Evolutionary conservation across 1,140 invertebrate species (phyloP).

Genomic region (Antheraea pernyi): DNA sequence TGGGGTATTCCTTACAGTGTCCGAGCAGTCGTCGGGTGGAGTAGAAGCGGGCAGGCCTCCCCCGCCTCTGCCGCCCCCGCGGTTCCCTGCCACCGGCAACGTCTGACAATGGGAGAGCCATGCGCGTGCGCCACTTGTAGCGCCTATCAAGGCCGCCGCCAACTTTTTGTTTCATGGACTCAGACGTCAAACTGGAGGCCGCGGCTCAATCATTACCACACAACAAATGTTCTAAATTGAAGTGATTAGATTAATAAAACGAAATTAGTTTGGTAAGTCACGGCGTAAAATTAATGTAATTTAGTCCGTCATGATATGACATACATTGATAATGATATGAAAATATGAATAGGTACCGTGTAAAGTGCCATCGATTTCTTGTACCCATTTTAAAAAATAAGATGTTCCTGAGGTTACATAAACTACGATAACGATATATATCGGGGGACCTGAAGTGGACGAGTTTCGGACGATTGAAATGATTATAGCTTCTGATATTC

Average conservation of each 20-base stretch:
- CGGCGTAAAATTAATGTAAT: slow-evolving; percentile 70
- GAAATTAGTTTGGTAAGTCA: slow-evolving; percentile 68
- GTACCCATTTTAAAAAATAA: slow-evolving; percentile 64
- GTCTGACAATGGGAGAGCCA: slow-evolving; percentile 84
- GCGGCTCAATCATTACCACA: slow-evolving; percentile 72
- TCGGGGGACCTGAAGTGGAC: background rate
- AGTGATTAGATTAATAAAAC: slow-evolving; percentile 72
- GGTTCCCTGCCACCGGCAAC: slow-evolving; percentile 83
- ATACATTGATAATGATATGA: slow-evolving; percentile 56
- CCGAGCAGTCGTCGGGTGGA: slow-evolving; percentile 73
- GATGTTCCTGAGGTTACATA: slow-evolving; percentile 22
- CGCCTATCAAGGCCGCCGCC: slow-evolving; percentile 80
- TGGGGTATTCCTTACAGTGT: slow-evolving; percentile 49
- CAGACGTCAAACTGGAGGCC: slow-evolving; percentile 65
- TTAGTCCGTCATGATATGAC: slow-evolving; percentile 76
- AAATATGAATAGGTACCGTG: slow-evolving; percentile 58
- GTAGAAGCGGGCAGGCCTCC: slow-evolving; percentile 75
- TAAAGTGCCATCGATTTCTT: slow-evolving; percentile 68
- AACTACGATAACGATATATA: background rate
- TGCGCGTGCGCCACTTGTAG: slow-evolving; percentile 71
- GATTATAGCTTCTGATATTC: slow-evolving; percentile 50
- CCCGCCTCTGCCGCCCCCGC: slow-evolving; percentile 84
- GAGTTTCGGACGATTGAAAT: slow-evolving; percentile 25
- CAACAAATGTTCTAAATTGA: slow-evolving; percentile 78
- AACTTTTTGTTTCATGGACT: slow-evolving; percentile 78